Evolutionary conservation across 1,140 invertebrate species (phyloP).

Genomic region (Copidosoma floridanum): DNA sequence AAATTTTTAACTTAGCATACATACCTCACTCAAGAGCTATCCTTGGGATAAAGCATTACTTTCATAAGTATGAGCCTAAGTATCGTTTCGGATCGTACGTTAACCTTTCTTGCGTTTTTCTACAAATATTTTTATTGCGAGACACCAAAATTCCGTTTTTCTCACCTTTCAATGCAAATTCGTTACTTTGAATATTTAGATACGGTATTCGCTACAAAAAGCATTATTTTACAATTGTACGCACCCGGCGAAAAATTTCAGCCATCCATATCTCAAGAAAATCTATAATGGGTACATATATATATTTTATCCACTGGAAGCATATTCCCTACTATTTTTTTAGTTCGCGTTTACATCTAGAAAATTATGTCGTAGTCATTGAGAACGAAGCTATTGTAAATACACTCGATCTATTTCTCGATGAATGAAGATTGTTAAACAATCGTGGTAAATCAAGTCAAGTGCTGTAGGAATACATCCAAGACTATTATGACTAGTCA

Average conservation of each 20-base stretch:
- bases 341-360: conserved; percentile 7
- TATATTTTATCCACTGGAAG: conserved; percentile 4
- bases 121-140: conserved; percentile 33
- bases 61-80: conserved; percentile 36
- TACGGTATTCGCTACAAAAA: too few species aligned
- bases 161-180: too few species aligned
- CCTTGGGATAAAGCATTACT: conserved; percentile 28
- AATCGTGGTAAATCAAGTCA: neutral
- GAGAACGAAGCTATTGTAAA: conserved; percentile 14
- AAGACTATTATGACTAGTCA: conserved; percentile 19
- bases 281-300: neutral
- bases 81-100: conserved; percentile 35
- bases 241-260: conserved; percentile 15
- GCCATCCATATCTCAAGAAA: conserved; percentile 21
- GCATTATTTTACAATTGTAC: conserved; percentile 12
- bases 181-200: too few species aligned
- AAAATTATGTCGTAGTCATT: conserved; percentile 9
- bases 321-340: conserved; percentile 9
- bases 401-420: conserved; percentile 10
- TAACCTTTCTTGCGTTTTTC: conserved; percentile 31
- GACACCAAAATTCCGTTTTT: too few species aligned
- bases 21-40: conserved; percentile 29
- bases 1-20: conserved; percentile 21
- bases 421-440: conserved; percentile 5
- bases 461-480: conserved; percentile 10